A percentile compares a stretch with the other conserved stretches of the same genome.
phyloP scores from a whole-genome alignment of 2,113 vertebrate genomes.

The Psophia crepitans region DNA sequence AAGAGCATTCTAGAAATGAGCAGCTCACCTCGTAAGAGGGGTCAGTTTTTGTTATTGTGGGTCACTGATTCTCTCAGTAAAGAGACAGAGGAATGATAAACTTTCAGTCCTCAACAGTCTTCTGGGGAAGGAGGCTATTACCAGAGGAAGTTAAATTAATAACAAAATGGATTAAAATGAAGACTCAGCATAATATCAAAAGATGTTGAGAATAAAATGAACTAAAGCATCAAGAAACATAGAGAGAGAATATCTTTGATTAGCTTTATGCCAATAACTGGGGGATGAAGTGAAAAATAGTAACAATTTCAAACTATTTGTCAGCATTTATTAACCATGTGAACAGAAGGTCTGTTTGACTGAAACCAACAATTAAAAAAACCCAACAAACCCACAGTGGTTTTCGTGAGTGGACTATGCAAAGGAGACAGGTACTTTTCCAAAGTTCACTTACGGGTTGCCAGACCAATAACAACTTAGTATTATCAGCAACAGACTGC shows the following conservation, averaged over 20 bases:
- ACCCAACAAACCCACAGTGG: accelerated
- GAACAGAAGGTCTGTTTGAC: background rate
- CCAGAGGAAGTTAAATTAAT: background rate
- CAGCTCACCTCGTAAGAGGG: background rate
- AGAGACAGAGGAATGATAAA: background rate
- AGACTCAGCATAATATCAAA: background rate
- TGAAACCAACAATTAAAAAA: background rate
- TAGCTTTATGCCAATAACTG: background rate
- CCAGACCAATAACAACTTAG: background rate
- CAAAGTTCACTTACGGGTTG: background rate
- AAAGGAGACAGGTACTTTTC: background rate
- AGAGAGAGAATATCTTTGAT: background rate
- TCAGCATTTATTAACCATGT: background rate
- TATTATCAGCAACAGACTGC: background rate
- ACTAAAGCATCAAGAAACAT: background rate
- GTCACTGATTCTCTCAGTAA: background rate
- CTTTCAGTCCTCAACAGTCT: background rate
- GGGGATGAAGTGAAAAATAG: background rate
- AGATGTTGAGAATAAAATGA: background rate
- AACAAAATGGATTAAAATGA: background rate
- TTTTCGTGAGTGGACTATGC: background rate
- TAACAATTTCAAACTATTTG: background rate
- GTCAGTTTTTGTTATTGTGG: background rate
- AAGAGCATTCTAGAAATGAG: background rate
- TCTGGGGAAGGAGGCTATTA: background rate